phyloP scores from a whole-genome alignment of 1,140 invertebrate species.

The Drosophila carrolli region DNA sequence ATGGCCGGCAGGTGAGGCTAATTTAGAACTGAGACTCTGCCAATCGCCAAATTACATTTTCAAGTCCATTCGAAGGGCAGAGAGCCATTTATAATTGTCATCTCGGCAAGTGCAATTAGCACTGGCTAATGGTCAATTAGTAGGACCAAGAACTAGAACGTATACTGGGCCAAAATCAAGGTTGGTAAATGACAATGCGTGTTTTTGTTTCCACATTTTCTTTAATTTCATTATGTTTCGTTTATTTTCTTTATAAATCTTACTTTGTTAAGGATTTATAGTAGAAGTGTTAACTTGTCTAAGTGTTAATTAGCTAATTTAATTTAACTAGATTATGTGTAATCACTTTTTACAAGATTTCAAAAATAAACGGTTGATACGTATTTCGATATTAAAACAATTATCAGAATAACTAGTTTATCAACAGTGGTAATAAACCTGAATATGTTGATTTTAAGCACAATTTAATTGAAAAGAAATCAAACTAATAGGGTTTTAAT shows the following conservation, averaged over 20 bases:
- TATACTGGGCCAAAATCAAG: constrained; percentile 2
- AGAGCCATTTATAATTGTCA: constrained; percentile 80
- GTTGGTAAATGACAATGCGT: constrained; percentile 26
- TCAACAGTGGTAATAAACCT: too few relatives aligned
- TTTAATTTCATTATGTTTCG: neutral
- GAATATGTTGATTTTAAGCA: too few relatives aligned
- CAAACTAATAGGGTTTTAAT: too few relatives aligned
- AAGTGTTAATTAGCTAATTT: too few relatives aligned
- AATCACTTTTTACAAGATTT: too few relatives aligned
- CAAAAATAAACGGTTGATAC: too few relatives aligned
- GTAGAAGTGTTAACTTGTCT: too few relatives aligned
- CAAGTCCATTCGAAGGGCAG: constrained; percentile 43
- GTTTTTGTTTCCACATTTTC: constrained; percentile 4
- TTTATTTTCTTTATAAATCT: neutral
- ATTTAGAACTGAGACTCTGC: neutral
- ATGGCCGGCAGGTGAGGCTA: constrained; percentile 1
- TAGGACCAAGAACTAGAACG: constrained; percentile 1
- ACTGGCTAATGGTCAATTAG: constrained; percentile 74
- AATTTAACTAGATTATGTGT: too few relatives aligned
- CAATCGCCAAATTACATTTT: constrained; percentile 51
- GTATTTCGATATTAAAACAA: too few relatives aligned
- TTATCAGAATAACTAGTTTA: too few relatives aligned
- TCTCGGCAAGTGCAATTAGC: constrained; percentile 74
- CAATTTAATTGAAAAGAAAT: too few relatives aligned
- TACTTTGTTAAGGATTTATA: neutral